These are phyloP conservation scores for Pheucticus melanocephalus DNA, from an alignment of 2,113 vertebrate genomes.

Conservation along the genomic window DNA sequence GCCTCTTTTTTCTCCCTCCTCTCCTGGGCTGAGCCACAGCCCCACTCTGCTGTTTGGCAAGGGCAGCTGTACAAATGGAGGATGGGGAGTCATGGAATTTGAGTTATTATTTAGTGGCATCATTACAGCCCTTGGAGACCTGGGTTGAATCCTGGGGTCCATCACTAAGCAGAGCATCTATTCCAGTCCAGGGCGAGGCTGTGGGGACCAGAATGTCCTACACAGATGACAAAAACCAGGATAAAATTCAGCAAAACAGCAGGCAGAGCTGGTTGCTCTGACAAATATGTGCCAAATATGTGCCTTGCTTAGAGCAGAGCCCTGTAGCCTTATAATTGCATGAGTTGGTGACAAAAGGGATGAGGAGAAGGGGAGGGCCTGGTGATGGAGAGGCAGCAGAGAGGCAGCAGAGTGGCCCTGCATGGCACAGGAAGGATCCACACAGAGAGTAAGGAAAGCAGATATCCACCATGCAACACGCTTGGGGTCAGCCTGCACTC, in stretches of 20 bases:
- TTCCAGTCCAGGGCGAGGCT: not conserved
- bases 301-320: not conserved
- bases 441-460: not conserved
- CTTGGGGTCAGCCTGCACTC: not conserved
- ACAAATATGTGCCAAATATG: not conserved
- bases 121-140: not conserved
- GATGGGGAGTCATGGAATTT: not conserved
- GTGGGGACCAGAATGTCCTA: not conserved
- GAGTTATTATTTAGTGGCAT: not conserved
- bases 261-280: not conserved
- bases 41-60: not conserved
- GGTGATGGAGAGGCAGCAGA: not conserved
- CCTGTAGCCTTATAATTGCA: not conserved
- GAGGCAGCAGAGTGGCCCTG: not conserved
- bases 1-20: not conserved
- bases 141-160: not conserved
- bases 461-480: not conserved
- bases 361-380: not conserved
- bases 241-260: not conserved
- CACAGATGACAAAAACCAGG: not conserved
- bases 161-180: not conserved
- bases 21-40: not conserved
- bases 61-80: not conserved
- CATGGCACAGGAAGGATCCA: not conserved
- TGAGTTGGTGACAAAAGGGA: not conserved